Evolutionary conservation across 2,888 invertebrate species (phyloP), one percentile per base, ranked within the genome.

Genomic region (Lochmaea capreae): DNA sequence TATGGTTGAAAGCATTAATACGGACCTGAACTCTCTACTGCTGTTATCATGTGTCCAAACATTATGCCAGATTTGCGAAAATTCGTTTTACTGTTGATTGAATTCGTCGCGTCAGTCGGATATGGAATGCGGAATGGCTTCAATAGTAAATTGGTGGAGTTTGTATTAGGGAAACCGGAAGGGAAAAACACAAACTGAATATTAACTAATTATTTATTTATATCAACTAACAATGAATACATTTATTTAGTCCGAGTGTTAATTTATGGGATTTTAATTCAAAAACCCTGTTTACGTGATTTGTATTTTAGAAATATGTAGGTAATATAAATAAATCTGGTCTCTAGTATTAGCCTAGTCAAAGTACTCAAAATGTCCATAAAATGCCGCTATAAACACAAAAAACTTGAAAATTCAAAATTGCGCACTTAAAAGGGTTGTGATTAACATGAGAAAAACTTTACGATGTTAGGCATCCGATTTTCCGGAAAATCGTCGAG

Each of bases 1-100:
- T 33, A 33, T 8, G 6, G 1, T 6, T 33, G 0, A 0, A 33
- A 6, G 33, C 8, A 18, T 57, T 73, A 65, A 65, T 73, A 73
- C 75, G 75, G 72, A 71, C 77, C 79, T 76, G 78, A 76, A 72
- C 10, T 73, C 74, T 33, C 66, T 72, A 75, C 72, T 76, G 72
- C 76, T 76, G 79, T 80, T 80, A 81, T 81, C 79, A 78, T 76
- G 77, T 78, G 79, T 80, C 80, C 76, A 80, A 82, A 82, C 79
- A 81, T 78, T 75, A 76, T 78, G 79, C 78, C 78, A 76, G 79
- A 79, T 79, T 79, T 79, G 71, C 76, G 75, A 77, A 74, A 72
- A 73, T 76, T 73, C 73, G 65, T 69, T 66, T 63, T 58, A 33
- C 62, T 68, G 70, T 71, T 74, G 74, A 76, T 76, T 65, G 68